phyloP scores from a whole-genome alignment of 2,797 vertebrate species.

The Galaxias olidus region DNA sequence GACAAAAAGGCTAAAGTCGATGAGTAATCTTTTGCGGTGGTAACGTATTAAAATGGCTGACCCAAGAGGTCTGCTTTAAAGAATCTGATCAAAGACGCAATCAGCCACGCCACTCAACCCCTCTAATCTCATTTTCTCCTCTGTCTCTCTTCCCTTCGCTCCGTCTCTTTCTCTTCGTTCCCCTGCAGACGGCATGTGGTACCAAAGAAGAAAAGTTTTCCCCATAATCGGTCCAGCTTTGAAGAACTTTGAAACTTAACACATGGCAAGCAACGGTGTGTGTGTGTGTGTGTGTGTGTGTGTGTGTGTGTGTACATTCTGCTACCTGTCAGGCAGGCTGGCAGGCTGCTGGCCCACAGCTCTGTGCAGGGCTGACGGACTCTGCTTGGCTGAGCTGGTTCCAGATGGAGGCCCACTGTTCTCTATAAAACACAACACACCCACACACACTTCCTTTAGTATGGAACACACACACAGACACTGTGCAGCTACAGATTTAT shows the following conservation, averaged over 20 bases:
- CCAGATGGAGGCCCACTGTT: constrained; percentile 88
- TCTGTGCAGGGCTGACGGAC: constrained; percentile 88
- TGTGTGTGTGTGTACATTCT: neutral
- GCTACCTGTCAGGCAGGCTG: constrained; percentile 83
- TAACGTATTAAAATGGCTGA: constrained; percentile 51
- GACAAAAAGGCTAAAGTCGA: neutral
- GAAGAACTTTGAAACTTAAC: constrained; percentile 30
- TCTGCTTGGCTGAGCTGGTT: constrained; percentile 92
- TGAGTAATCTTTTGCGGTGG: constrained; percentile 31
- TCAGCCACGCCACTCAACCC: neutral
- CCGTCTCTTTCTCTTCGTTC: neutral
- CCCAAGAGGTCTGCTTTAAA: constrained; percentile 62
- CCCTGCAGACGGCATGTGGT: constrained; percentile 6
- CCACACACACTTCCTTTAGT: constrained; percentile 10
- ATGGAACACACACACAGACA: neutral
- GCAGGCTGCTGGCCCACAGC: constrained; percentile 78
- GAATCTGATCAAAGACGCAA: constrained; percentile 56
- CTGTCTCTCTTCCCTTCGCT: neutral
- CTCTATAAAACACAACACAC: constrained; percentile 65
- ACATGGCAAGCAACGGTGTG: constrained; percentile 7
- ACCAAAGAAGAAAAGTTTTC: constrained; percentile 22
- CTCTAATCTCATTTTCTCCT: constrained; percentile 31
- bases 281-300: constrained; percentile 5
- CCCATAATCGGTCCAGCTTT: constrained; percentile 15
- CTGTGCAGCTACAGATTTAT: neutral